Base-by-base conservation (phyloP, 2,113 vertebrate genomes). In the Serilophus lunatus region DNA sequence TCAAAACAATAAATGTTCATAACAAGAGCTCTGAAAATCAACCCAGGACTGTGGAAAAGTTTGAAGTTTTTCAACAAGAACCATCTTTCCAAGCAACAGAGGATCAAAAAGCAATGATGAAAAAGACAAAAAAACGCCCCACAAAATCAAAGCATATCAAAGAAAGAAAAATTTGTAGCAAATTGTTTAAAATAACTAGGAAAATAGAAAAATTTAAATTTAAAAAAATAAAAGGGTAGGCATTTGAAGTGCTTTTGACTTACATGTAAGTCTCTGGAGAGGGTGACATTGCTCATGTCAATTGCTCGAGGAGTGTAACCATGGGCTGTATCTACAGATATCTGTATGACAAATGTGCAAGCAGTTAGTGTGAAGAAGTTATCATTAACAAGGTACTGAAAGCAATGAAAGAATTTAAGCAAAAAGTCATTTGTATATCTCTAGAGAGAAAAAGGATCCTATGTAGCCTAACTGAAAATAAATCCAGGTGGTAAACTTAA, bases 241-340 rank as follows among this genome's bases (percentile, higher is more conserved):
- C 14, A 78, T 26, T 85, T 65, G 26, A 82, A 66, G 7, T 54
- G 18, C 47, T 86, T 78, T 38, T 81, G 25, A 98, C 99, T 98
- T 97, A 99, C 99, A 77, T 99, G 98, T 87, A 99, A 90, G 54
- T 99, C 99, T 97, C 99, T 98, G 86, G 99, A 99, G 60, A 99
- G 98, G 0, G 99, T 99, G 9, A 99, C 99, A 7, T 99, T 99
- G 97, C 99, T 99, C 99, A 99, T 99, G 82, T 99, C 99, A 16
- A 99, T 98, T 22, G 99, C 99, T 91, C 99, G 98, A 13, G 99
- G 99, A 56, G 97, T 98, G 78, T 99, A 99, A 7, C 98, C 98
- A 74, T 99, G 97, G 54, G 98, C 97, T 57, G 98, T 98, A 83
- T 99, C 99, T 78, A 99, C 97, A 40, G 99, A 99, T 82, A 98